A percentile compares a stretch with the other conserved stretches of the same genome.
phyloP scores from a whole-genome alignment of 2,888 invertebrate genomes.

The Augochlorella aurata region DNA sequence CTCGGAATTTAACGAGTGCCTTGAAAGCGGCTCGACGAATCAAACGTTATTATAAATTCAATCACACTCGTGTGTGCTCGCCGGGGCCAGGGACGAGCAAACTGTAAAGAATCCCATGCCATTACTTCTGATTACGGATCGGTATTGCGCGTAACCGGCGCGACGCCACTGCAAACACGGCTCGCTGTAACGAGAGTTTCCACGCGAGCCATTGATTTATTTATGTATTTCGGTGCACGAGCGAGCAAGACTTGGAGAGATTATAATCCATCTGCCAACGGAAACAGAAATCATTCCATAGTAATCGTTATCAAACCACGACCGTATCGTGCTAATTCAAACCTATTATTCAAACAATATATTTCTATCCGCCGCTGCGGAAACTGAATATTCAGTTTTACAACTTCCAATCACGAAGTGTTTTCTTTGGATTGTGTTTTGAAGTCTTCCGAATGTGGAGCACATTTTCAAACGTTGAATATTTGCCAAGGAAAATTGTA shows the following conservation, averaged over 20 bases:
- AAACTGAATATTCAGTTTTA: neutral
- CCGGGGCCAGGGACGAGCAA: conserved; percentile 29
- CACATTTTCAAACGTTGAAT: neutral
- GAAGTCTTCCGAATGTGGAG: neutral
- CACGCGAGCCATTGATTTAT: conserved; percentile 61
- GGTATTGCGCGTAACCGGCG: conserved; percentile 52
- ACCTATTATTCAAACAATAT: neutral
- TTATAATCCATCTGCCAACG: conserved; percentile 40
- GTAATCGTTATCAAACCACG: conserved; percentile 1
- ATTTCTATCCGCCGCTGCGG: neutral
- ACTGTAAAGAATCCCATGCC: conserved; percentile 47
- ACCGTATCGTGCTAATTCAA: neutral
- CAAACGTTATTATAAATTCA: conserved; percentile 52
- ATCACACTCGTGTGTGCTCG: conserved; percentile 38
- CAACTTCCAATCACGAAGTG: neutral
- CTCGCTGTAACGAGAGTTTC: conserved; percentile 30
- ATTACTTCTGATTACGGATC: conserved; percentile 59
- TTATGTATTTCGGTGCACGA: conserved; percentile 52
- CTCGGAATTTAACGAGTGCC: conserved; percentile 14
- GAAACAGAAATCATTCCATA: conserved; percentile 14
- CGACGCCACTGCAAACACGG: conserved; percentile 41
- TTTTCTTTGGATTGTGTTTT: neutral
- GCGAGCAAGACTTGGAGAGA: conserved; percentile 44
- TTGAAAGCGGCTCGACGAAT: conserved; percentile 24
- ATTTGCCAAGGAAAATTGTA: neutral